Conservation (phyloP, 2,797 vertebrate species). For the Tokudaia tokunoshimensis region DNA sequence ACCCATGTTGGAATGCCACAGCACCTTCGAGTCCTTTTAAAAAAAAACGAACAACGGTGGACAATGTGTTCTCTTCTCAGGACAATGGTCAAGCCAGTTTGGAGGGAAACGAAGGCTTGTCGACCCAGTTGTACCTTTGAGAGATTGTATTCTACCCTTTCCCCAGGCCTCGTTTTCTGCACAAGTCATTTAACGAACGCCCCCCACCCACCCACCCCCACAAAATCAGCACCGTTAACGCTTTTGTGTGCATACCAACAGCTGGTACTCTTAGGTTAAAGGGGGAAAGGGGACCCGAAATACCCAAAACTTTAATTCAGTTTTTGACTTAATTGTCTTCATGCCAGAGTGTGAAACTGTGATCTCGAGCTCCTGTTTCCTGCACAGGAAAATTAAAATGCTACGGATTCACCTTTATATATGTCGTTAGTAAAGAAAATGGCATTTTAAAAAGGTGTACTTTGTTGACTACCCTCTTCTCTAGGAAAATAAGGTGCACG, state of each 20-base stretch:
- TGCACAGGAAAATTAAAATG: neutral
- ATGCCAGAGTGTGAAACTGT: neutral
- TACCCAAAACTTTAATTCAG: constrained; percentile 75
- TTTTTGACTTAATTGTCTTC: neutral
- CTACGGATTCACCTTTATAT: constrained; percentile 6
- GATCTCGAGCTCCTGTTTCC: constrained; percentile 52
- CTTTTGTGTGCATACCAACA: constrained; percentile 64
- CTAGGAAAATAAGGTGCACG: constrained; percentile 12
- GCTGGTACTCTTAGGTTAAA: constrained; percentile 59
- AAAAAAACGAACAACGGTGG: neutral
- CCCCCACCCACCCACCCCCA: neutral
- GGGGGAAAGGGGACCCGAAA: constrained; percentile 34
- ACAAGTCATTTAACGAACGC: constrained; percentile 78
- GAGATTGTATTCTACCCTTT: constrained; percentile 10
- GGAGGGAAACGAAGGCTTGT: neutral
- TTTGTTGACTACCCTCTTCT: neutral
- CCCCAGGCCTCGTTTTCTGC: constrained; percentile 73
- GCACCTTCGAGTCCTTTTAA: neutral
- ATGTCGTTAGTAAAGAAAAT: neutral
- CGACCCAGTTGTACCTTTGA: too few species aligned
- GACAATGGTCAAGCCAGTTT: constrained; percentile 6
- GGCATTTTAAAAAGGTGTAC: neutral
- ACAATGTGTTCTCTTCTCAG: constrained; percentile 3
- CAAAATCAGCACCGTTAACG: constrained; percentile 55
- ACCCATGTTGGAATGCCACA: neutral